Evolutionary conservation across 2,888 invertebrate genomes (phyloP).

Genomic region (Pandemis heparana): DNA sequence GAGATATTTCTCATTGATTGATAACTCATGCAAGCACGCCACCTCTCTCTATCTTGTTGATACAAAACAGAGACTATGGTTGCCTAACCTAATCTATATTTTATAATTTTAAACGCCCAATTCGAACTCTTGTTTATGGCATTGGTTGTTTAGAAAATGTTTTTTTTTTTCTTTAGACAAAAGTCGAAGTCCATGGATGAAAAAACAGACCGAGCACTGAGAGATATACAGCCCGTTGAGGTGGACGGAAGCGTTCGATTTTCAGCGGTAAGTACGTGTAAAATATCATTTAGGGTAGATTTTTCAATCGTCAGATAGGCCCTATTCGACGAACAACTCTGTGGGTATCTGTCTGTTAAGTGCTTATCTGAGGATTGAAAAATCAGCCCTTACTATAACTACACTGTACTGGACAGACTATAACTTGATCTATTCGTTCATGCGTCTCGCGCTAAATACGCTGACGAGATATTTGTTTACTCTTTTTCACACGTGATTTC

Average conservation of each 20-base stretch:
- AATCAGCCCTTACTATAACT: not conserved
- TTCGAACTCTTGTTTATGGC: too few species aligned
- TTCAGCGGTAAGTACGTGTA: conserved; percentile 69
- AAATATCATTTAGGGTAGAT: too few species aligned
- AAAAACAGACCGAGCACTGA: conserved; percentile 77
- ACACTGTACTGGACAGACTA: too few species aligned
- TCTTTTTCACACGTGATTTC: not conserved
- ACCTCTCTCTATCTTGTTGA: not conserved
- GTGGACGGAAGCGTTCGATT: conserved; percentile 80
- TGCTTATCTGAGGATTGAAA: too few species aligned
- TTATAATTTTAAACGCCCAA: too few species aligned
- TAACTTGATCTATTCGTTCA: too few species aligned
- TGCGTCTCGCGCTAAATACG: too few species aligned
- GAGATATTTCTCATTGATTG: conserved; percentile 40
- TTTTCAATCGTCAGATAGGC: too few species aligned
- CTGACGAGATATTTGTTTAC: not conserved
- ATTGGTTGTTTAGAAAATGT: not conserved
- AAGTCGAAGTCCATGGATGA: conserved; percentile 79
- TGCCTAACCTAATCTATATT: not conserved
- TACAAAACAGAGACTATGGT: not conserved
- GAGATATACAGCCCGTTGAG: conserved; percentile 82
- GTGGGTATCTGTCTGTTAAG: too few species aligned
- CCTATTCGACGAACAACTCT: too few species aligned
- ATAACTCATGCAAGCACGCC: not conserved
- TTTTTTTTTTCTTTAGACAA: conserved; percentile 63